These are phyloP conservation scores for Leptodirus hochenwartii DNA, from an alignment of 2,888 invertebrate genomes.

Conservation along the genomic window DNA sequence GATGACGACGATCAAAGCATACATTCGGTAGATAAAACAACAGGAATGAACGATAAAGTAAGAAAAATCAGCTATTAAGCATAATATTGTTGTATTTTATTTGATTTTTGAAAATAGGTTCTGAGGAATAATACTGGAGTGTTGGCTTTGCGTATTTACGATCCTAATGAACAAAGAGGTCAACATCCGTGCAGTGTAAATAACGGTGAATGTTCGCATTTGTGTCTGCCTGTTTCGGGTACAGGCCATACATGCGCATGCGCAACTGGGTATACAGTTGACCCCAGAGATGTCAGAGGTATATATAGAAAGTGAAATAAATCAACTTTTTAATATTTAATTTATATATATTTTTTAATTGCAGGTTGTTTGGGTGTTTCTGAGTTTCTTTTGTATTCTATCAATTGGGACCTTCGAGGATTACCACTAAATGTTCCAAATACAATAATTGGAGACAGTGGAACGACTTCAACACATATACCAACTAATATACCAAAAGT, in stretches of 20 bases:
- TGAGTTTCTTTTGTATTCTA: constrained; percentile 59
- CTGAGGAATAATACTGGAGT: constrained; percentile 35
- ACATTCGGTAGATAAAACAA: constrained; percentile 40
- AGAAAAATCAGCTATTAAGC: no score
- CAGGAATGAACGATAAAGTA: constrained; percentile 26
- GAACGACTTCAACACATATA: no score
- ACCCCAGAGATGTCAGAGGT: constrained; percentile 31
- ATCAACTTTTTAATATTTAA: background rate
- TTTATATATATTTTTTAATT: constrained; percentile 3
- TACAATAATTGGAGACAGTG: no score
- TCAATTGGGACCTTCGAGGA: constrained; percentile 60
- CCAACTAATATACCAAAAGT: no score
- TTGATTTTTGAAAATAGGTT: no score
- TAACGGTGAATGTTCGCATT: constrained; percentile 46
- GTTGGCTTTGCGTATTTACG: constrained; percentile 50
- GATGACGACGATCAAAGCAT: constrained; percentile 43
- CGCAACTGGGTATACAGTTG: constrained; percentile 46
- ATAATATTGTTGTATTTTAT: no score
- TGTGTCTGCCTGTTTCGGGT: constrained; percentile 48
- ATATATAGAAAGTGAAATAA: background rate
- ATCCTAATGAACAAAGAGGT: constrained; percentile 43
- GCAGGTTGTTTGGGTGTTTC: constrained; percentile 29
- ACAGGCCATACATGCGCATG: constrained; percentile 48
- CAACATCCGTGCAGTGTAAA: constrained; percentile 36
- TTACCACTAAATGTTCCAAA: constrained; percentile 27